phyloP scores from a whole-genome alignment of 2,113 vertebrate species.

The Sinocyclocheilus grahami region DNA sequence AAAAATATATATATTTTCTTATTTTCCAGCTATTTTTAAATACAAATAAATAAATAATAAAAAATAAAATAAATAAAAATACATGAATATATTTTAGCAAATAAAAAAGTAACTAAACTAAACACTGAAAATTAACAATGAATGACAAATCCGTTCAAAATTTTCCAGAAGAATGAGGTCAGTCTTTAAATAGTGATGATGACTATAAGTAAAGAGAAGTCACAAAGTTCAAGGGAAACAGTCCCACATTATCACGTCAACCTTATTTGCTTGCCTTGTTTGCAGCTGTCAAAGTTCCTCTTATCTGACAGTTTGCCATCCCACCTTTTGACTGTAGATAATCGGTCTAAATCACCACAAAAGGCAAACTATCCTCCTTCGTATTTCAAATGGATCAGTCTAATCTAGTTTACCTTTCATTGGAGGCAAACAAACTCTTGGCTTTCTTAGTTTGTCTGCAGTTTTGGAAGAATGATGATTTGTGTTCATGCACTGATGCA shows the following conservation, averaged over 20 bases:
- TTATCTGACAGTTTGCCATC: constrained; percentile 29
- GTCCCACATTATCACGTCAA: neutral
- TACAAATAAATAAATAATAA: neutral
- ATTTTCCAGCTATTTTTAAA: neutral
- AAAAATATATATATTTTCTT: neutral
- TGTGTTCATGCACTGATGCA: neutral
- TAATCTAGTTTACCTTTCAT: neutral
- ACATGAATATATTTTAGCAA: neutral
- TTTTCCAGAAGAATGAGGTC: neutral
- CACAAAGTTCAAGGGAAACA: constrained; percentile 15
- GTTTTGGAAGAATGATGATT: neutral
- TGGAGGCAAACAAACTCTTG: neutral
- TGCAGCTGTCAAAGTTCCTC: constrained; percentile 51
- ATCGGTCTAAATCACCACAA: constrained; percentile 29
- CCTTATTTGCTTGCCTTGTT: neutral
- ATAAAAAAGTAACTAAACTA: neutral
- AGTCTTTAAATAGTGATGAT: neutral
- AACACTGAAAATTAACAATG: neutral
- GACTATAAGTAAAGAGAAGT: neutral
- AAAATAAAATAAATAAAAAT: too few relatives aligned
- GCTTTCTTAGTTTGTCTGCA: neutral
- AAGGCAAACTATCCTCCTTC: neutral
- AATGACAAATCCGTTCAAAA: neutral
- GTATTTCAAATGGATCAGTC: neutral
- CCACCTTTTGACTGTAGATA: constrained; percentile 7